Base-by-base conservation (phyloP, 92 coral and sea anemone genomes). In the Zoanthus sociatus region DNA sequence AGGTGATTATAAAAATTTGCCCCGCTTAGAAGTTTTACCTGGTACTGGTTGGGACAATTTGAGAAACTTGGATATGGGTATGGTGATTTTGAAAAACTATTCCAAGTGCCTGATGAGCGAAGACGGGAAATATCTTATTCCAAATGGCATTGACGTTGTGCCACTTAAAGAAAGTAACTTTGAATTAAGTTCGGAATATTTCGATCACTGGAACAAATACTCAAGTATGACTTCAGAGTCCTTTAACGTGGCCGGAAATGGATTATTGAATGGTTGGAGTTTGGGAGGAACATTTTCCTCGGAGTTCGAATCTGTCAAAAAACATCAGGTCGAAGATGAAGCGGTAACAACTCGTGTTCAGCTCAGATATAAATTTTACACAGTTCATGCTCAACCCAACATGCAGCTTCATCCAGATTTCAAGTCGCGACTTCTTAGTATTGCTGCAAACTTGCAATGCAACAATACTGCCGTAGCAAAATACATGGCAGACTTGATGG, bases 21-120 rank as follows among this genome's bases (percentile, higher is more conserved):
- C 77, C 47, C 96, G 98, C 14, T 76, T 95, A 51, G 98, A 95
- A 70, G 96, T 93, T 78, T 93, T 95, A 10, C 98, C 98, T 1
- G 98, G 97, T 13, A 79, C 91, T 3, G 98, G 98, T 37, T 96
- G 98, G 98, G 98, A 96, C 46, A 94, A 94, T 71, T 84, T 96
- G 9, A 75, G 98, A 69, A 95, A 95, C 73, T 73, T 88, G 6
- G 84, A 92, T 78, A 94, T 94, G 94, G 98, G 98, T 8, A 89
- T 84, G 78, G 98, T 95, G 68, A 78, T 93, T 1, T 67, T 71
- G 79, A 86, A 77, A 84, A 95, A 94, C 84, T 95, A 95, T 53
- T 95, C 98, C 5, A 79, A 83, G 78, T 95, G 98, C 69, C 68
- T 79, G 77, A 90, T 93, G 63, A 90, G 95, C 16, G 97, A 95